Evolutionary conservation across 2,113 vertebrate species (phyloP), one percentile per base, ranked within the genome.

Genomic region (Blennius ocellaris): DNA sequence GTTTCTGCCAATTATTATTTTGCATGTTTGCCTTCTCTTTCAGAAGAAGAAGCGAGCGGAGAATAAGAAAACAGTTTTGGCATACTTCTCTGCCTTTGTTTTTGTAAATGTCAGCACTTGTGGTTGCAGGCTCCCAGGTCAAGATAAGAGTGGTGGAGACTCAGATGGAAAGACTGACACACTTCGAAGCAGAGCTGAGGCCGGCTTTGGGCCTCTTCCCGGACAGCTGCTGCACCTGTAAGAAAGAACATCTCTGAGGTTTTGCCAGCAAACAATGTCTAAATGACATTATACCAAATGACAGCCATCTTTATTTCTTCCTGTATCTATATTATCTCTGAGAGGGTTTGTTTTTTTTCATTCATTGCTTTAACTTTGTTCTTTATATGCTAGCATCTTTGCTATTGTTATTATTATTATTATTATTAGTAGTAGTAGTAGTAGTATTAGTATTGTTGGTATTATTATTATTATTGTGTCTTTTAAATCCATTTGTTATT

Each of bases 41-140:
- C 21, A 30, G 21, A 2, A 30, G 21, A n/a, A n/a, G 21, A 30
- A 30, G 21, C 21, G 21, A 30, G 21, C 21, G 21, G 21, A 30
- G 21, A 30, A 30, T 30, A 30, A 30, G 21, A 30, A 11, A 54
- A 36, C 45, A 7, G 51, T 67, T 78, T 50, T 55, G 57, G 54
- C 50, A 59, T 7, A 10, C 6, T 54, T 85, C 40, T 57, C 77
- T 74, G 69, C 49, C 83, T 71, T 52, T 57, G 11, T 45, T 69
- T 30, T 67, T 72, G 68, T 17, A 81, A 76, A 74, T 84, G 74
- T 86, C 81, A 76, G 50, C 12, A 16, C 65, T 78, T 86, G 81
- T 54, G 69, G 81, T 85, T 73, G 39, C 66, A 59, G 47, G 11
- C n/a, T 55, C 55, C 51, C 59, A 76, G 83, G 85, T 91, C 86